phyloP scores from a whole-genome alignment of 2,113 vertebrate genomes.

The Eurypyga helias region DNA sequence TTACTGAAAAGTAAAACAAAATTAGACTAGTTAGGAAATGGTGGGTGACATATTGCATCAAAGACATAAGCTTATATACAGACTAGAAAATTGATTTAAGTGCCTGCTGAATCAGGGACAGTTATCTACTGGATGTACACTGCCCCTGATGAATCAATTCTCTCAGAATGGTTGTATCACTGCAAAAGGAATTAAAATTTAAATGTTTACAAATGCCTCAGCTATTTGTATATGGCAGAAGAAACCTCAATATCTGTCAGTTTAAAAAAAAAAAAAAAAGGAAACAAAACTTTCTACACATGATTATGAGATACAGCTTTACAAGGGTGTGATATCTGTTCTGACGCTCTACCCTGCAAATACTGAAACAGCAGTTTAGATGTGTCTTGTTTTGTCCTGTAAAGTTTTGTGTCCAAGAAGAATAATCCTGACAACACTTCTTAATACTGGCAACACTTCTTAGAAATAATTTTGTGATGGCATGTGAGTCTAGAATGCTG shows the following conservation, averaged over 20 bases:
- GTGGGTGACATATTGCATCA: not conserved
- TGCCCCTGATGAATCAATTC: not conserved
- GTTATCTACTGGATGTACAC: not conserved
- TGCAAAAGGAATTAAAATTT: not conserved
- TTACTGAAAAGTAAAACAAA: not conserved
- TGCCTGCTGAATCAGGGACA: not conserved
- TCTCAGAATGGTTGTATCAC: not conserved
- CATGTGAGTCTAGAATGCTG: not conserved
- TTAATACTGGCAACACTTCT: not conserved
- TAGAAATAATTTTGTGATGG: not conserved
- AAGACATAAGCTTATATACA: not conserved
- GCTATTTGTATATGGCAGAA: not conserved
- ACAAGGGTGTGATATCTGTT: not conserved
- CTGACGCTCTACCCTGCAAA: not conserved
- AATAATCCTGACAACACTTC: not conserved
- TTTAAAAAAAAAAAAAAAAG: not conserved
- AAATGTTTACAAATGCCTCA: not conserved
- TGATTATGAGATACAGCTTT: not conserved
- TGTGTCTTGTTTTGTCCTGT: not conserved
- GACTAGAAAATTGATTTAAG: not conserved
- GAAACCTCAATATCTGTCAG: not conserved
- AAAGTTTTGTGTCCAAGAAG: not conserved
- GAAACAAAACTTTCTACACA: not conserved
- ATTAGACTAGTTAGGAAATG: not conserved
- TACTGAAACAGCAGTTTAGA: not conserved